Base-by-base conservation (phyloP, 1,140 invertebrate species). In the Procambarus virginalis region DNA sequence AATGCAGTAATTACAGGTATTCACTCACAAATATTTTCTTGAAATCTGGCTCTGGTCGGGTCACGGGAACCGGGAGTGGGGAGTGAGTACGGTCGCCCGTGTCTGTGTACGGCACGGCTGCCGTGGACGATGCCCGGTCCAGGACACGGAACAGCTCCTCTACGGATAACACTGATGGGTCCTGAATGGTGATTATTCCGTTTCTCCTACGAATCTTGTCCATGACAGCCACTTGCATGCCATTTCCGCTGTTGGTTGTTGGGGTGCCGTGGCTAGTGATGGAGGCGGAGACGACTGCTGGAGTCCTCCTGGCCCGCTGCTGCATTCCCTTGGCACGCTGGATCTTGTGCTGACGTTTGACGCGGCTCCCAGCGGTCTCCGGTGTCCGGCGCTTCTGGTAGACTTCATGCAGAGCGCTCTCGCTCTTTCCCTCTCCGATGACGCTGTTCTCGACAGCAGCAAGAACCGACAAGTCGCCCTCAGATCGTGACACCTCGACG, bases 181-280 rank as follows among this genome's bases (percentile, higher is more conserved):
- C 92, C 58, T 86, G 86, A 34, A 92, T 92, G 22, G 92, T 92
- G 55, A 92, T 91, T 80, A 92, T 92, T 20, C 92, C 92, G 73
- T 92, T 92, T 70, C 90, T 88, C 22, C 92, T 73, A 3, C 89
- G 84, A 2, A 48, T 64, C 60, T 91, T 92, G 55, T 92, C 89
- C 83, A 92, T 86, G 22, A 92, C 79, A 12, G 92, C 90, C 34
- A 92, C 89, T 64, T 91, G 89, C 73, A 92, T 76, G 14, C 90
- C 88, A 5, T 58, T 60, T 5, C 55, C 49, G 20, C 45, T 77
- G 85, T 68, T 45, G 75, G 12, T 49, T 2, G 22, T 8, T 22
- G 22, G 17, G 60, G 55, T n/a, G 60, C 64, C 46, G 22, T 64
- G 55, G 22, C 34, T 45, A 17, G 8, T 58, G 3, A 75, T 22